These are phyloP conservation scores for Enteromius fasciolatus DNA, from an alignment of 2,797 vertebrate genomes.

Conservation along the genomic window DNA sequence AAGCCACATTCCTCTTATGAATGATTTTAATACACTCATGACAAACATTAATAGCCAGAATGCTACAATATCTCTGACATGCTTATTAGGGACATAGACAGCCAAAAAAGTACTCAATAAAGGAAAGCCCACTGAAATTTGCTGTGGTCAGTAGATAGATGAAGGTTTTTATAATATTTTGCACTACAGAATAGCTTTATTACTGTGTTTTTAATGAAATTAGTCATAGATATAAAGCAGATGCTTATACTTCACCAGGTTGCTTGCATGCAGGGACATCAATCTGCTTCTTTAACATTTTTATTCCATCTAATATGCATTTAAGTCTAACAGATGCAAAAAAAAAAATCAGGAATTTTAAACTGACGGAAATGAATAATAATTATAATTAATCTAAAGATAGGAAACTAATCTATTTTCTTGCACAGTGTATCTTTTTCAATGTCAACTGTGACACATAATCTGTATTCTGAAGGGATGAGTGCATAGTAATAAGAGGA, in stretches of 20 bases:
- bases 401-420: conserved; percentile 18
- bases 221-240: background rate
- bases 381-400: background rate
- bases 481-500: conserved; percentile 8
- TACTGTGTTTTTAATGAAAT: background rate
- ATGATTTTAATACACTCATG: background rate
- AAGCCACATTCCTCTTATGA: conserved; percentile 7
- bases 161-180: conserved; percentile 7
- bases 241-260: background rate
- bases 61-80: background rate
- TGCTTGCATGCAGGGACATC: background rate
- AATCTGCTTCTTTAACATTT: conserved; percentile 6
- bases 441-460: background rate
- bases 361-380: background rate
- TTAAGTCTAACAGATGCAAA: background rate
- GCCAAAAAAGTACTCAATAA: background rate
- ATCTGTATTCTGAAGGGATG: conserved; percentile 2
- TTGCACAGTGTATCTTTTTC: background rate
- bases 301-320: background rate
- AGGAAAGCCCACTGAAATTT: background rate
- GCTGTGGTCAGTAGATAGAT: conserved; percentile 24
- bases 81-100: background rate
- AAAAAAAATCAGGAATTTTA: background rate
- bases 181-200: conserved; percentile 50
- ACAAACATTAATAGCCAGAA: conserved; percentile 2